Percentiles rank a stretch among this genome's conserved stretches.
These are phyloP conservation scores for Leptopilina syphax DNA, from an alignment of 2,888 invertebrate species.

Conservation along the genomic window DNA sequence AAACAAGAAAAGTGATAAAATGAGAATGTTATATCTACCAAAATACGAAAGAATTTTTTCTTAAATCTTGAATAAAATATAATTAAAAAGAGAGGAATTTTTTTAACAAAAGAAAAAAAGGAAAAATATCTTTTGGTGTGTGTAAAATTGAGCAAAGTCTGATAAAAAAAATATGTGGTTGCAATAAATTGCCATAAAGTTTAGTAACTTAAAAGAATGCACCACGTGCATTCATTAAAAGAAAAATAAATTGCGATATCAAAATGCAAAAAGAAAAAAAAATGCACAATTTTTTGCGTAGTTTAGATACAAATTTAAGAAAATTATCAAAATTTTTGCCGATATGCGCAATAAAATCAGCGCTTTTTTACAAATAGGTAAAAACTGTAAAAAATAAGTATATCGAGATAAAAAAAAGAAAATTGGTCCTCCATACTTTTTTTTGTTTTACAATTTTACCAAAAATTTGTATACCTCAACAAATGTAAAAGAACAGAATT, in stretches of 20 bases:
- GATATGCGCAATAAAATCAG: constrained; percentile 50
- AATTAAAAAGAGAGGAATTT: background rate
- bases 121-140: background rate
- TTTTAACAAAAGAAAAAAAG: background rate
- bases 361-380: constrained; percentile 32
- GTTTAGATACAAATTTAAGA: constrained; percentile 46
- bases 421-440: background rate
- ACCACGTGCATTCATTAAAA: constrained; percentile 30
- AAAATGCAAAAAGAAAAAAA: constrained; percentile 42
- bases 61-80: constrained; percentile 2
- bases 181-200: constrained; percentile 12
- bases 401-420: constrained; percentile 48
- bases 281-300: constrained; percentile 67
- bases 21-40: background rate
- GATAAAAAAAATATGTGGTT: constrained; percentile 3
- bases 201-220: background rate
- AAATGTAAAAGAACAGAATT: too few relatives aligned
- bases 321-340: constrained; percentile 42
- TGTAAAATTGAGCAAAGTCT: constrained; percentile 11
- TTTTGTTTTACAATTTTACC: too few relatives aligned
- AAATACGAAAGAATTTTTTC: constrained; percentile 8
- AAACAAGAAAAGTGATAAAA: background rate
- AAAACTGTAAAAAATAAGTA: constrained; percentile 45
- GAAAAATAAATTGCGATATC: constrained; percentile 38
- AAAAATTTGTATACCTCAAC: too few relatives aligned